These are phyloP conservation scores for Cylindroiulus punctatus DNA, from an alignment of 2,888 invertebrate species.

Conservation along the genomic window DNA sequence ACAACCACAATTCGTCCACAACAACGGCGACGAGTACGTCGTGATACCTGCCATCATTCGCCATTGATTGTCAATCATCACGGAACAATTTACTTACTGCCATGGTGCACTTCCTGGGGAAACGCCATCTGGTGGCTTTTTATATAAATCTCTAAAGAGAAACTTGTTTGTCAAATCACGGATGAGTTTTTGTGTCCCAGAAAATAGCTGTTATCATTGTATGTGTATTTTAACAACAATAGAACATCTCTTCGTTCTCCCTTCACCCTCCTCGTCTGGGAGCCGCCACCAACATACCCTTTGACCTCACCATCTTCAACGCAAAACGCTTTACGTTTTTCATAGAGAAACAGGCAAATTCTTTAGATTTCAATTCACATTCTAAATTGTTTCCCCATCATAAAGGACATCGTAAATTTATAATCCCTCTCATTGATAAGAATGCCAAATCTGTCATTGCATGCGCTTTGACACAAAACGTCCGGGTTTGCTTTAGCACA, in stretches of 20 bases:
- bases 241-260: conserved; percentile 27
- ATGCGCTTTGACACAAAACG: no score
- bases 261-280: conserved; percentile 39
- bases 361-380: no score
- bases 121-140: conserved; percentile 52
- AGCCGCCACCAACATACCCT: conserved; percentile 2
- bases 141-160: conserved; percentile 50
- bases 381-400: no score
- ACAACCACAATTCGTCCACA: conserved; percentile 59
- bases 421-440: no score
- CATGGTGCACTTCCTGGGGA: conserved; percentile 52
- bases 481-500: no score
- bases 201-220: conserved; percentile 17
- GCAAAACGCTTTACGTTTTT: conserved; percentile 18
- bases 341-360: not conserved
- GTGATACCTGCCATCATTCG: conserved; percentile 50
- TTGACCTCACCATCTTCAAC: not conserved
- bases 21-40: conserved; percentile 56
- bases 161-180: conserved; percentile 17
- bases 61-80: conserved; percentile 48
- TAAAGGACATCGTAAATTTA: no score
- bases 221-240: conserved; percentile 32
- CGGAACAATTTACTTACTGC: conserved; percentile 47
- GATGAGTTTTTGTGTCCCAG: conserved; percentile 49
- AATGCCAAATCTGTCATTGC: no score